These are phyloP conservation scores for Grallaria varia DNA, from an alignment of 2,113 vertebrate genomes.

Conservation along the genomic window DNA sequence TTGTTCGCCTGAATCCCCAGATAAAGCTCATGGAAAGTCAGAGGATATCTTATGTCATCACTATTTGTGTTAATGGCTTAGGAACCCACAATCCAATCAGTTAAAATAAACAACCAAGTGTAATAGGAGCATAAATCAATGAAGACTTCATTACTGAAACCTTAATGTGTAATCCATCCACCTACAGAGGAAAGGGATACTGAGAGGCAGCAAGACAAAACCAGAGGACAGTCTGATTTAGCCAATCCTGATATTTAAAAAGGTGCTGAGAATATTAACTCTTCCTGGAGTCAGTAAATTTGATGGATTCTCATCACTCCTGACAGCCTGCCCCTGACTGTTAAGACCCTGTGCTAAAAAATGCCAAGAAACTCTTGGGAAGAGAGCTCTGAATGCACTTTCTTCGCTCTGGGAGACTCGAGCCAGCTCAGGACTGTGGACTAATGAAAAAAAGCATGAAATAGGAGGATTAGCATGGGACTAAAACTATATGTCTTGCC, in stretches of 20 bases:
- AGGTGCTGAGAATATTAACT: slow-evolving; percentile 31
- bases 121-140: slow-evolving; percentile 70
- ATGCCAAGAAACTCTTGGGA: neutral
- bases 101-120: slow-evolving; percentile 68
- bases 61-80: slow-evolving; percentile 67
- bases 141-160: slow-evolving; percentile 68
- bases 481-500: neutral
- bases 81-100: slow-evolving; percentile 67
- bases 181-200: slow-evolving; percentile 54
- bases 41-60: slow-evolving; percentile 61
- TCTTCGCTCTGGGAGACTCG: neutral
- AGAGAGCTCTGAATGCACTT: neutral
- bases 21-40: slow-evolving; percentile 21
- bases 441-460: neutral
- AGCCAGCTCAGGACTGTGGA: neutral
- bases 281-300: neutral
- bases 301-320: neutral
- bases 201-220: slow-evolving; percentile 57
- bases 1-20: slow-evolving; percentile 20
- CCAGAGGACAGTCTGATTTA: slow-evolving; percentile 27
- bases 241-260: slow-evolving; percentile 22
- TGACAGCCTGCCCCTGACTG: neutral
- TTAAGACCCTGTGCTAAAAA: neutral
- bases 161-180: slow-evolving; percentile 67
- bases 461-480: neutral